Base-by-base conservation (phyloP, 1,140 invertebrate species). In the Pachyrhynchus sulphureomaculatus region DNA sequence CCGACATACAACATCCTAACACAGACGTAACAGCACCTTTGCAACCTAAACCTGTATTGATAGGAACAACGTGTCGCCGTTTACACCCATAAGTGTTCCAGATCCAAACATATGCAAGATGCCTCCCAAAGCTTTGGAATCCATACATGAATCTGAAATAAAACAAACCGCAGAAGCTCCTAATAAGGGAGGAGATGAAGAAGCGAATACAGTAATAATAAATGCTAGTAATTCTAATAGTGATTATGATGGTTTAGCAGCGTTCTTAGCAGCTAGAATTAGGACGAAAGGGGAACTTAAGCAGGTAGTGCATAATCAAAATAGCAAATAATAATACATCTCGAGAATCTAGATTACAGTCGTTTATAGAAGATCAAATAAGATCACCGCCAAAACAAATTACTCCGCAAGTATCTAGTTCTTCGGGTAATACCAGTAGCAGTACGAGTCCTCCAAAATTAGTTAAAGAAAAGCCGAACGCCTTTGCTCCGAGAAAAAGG, bases 251-350 rank as follows among this genome's bases (percentile, higher is more conserved):
- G 82, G 81, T 12, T 65, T 83, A 10, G 81, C 83, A 33, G 81
- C 82, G 17, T 79, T 83, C 42, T 74, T 89, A 41, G 82, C 86
- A 8, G 86, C 89, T 9, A 82, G 90, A 67, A 91, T 91, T 64
- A 79, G 89, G 45, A 92, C 90, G 2, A 91, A 91, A 77, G 90
- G 87, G 2, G 90, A 92, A 77, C 75, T 91, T 15, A 92, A 91
- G 77, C 88, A 88, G 71, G 84, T 83, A 69, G 77, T 21, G 78
- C 79, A 67, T 73, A 76, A 4, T 76, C 78, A 20, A 78, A 79
- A 61, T 17, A 60, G 52, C 26, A 67, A n/a, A 24, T 76, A 80
- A 67, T 78, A 41, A 66, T 68, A 24, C 58, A 52, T 4, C 42
- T 33, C 62, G 47, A 23, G 53, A 67, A 26, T 33, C 66, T 36